Evolutionary conservation across 2,113 vertebrate species (phyloP).

Genomic region (Paramisgurnus dabryanus): DNA sequence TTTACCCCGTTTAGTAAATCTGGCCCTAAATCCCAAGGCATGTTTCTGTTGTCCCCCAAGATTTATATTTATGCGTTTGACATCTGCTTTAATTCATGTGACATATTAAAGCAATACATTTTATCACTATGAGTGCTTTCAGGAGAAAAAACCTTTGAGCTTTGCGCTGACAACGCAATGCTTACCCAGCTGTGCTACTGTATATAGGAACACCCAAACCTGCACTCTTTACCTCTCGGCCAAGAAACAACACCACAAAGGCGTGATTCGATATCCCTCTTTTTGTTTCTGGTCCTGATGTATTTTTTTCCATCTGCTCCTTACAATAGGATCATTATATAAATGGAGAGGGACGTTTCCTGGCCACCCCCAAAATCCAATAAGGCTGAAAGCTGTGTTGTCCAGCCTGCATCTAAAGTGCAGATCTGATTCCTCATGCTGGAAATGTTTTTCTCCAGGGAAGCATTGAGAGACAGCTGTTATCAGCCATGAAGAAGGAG

Average conservation of each 20-base stretch:
- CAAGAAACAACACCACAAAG: background rate
- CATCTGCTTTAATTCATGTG: too few relatives aligned
- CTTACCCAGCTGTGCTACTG: too few relatives aligned
- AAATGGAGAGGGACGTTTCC: constrained; percentile 5
- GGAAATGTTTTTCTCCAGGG: constrained; percentile 26
- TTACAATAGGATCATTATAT: constrained; percentile 25
- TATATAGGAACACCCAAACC: background rate
- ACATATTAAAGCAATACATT: too few relatives aligned
- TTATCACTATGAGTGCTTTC: too few relatives aligned
- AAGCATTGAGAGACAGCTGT: constrained; percentile 18
- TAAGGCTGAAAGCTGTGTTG: constrained; percentile 34
- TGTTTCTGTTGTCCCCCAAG: too few relatives aligned
- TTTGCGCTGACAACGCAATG: too few relatives aligned
- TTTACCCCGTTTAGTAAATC: too few relatives aligned
- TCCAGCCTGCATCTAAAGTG: constrained; percentile 3
- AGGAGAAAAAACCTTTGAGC: too few relatives aligned
- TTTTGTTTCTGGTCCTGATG: constrained; percentile 20
- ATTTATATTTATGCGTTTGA: too few relatives aligned
- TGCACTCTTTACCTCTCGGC: background rate
- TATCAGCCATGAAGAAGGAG: constrained; percentile 1
- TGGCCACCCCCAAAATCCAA: constrained; percentile 23
- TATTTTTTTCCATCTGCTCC: constrained; percentile 26
- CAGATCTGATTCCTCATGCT: constrained; percentile 33
- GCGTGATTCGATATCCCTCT: background rate
- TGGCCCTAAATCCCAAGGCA: background rate